Percentiles rank a stretch among this genome's conserved stretches.
phyloP scores from a whole-genome alignment of 2,797 vertebrate species.

The Smutsia temminckii region DNA sequence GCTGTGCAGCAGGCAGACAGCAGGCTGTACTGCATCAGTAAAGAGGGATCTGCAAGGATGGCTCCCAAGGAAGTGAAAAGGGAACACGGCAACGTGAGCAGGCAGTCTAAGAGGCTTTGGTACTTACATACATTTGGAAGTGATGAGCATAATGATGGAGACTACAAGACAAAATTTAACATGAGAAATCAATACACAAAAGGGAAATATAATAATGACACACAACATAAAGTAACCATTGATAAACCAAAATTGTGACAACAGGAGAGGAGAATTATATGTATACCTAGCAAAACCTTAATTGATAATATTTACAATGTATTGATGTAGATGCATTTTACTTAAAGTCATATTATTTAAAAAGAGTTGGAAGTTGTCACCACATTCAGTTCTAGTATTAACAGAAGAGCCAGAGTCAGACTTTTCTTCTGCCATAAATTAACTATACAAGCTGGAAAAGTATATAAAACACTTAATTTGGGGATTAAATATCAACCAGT shows the following conservation, averaged over 20 bases:
- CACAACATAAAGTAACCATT: no score
- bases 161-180: not conserved
- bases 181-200: not conserved
- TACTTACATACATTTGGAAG: not conserved
- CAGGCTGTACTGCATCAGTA: fast-evolving
- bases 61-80: not conserved
- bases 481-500: not conserved
- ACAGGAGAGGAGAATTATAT: not conserved
- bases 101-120: not conserved
- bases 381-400: not conserved
- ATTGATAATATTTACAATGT: not conserved
- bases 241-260: not conserved
- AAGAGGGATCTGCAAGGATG: not conserved
- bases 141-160: fast-evolving
- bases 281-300: not conserved
- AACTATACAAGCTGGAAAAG: not conserved
- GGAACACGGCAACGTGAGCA: no score
- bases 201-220: not conserved
- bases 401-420: not conserved
- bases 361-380: not conserved
- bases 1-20: fast-evolving
- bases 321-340: not conserved
- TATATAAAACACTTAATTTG: not conserved
- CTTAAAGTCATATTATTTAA: not conserved
- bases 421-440: not conserved